Base-by-base conservation (phyloP, 2,888 invertebrate species). In the Cheiracanthium punctorium region DNA sequence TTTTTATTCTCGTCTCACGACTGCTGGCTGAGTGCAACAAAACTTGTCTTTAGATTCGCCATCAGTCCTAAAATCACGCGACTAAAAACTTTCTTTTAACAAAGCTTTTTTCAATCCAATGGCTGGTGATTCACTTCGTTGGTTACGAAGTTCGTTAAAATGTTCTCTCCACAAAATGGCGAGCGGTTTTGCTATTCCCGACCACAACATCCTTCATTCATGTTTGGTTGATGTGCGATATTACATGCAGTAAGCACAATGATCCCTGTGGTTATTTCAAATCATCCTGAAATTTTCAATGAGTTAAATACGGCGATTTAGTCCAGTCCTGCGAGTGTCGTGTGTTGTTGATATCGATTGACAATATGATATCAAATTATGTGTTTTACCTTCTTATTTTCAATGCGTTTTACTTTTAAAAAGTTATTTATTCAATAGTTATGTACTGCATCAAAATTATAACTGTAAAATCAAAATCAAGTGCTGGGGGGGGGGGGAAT, bases 31-130 rank as follows among this genome's bases (percentile, higher is more conserved):
- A 48, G 32, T 30, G 41, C 37, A 5, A 17, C 1, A 58, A 37
- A 80, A 71, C 71, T 80, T 29, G 79, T 77, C 77, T 77, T n/a
- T 52, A 52, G 77, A 77, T 77, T 77, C 69, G 77, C 77, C 70
- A 70, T 77, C 70, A 70, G 77, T 77, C 32, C 77, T 65, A 52
- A 71, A 71, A 80, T 80, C 79, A 71, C 71, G 79, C 71, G 64
- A 70, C 48, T 70, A 43, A n/a, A 48, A 58, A 77, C 69, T 77
- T 70, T 77, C 76, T 58, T 72, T 80, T 80, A 67, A 30, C 58
- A n/a, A 58, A 58, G 58, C 58, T 1, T 24, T 12, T n/a, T 58
- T 41, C 58, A 43, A 67, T 64, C 41, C 28, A 80, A 80, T 80
- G 58, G 71, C 33, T 37, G 37, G 71, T 80, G 79, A 80, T 80